Evolutionary conservation across 2,797 vertebrate species (phyloP).

Genomic region (Amblyraja radiata): DNA sequence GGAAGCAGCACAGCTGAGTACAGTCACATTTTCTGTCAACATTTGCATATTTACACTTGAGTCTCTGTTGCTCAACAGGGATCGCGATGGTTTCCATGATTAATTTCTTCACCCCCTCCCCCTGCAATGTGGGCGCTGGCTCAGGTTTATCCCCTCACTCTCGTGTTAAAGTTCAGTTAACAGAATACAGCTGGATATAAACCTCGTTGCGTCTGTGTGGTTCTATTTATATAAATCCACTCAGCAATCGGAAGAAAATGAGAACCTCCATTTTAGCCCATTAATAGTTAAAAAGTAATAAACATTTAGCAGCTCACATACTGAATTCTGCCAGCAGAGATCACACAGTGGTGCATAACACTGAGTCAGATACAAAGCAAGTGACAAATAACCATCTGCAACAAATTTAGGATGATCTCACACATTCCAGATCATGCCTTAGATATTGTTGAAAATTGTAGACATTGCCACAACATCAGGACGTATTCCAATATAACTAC

Average conservation of each 20-base stretch:
- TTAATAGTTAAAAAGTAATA: slow-evolving; percentile 19
- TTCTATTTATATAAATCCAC: neutral
- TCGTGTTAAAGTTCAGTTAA: neutral
- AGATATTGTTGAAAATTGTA: neutral
- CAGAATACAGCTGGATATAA: neutral
- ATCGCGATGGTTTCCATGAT: neutral
- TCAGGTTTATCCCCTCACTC: neutral
- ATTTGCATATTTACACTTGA: neutral
- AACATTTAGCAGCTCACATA: neutral
- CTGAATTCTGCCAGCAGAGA: neutral
- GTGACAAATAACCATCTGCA: slow-evolving; percentile 20
- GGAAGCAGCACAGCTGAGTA: neutral
- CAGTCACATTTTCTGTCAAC: neutral
- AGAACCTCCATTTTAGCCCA: neutral
- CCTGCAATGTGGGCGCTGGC: neutral
- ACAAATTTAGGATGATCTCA: neutral
- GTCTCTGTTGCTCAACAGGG: no score
- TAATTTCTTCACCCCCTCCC: neutral
- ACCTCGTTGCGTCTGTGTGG: neutral
- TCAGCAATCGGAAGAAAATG: neutral
- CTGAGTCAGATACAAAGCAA: slow-evolving; percentile 13
- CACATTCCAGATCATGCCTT: neutral
- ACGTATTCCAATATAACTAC: neutral
- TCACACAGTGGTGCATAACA: neutral
- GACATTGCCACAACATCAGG: neutral